phyloP scores from a whole-genome alignment of 2,113 vertebrate species.

The Neopipo cinnamomea region DNA sequence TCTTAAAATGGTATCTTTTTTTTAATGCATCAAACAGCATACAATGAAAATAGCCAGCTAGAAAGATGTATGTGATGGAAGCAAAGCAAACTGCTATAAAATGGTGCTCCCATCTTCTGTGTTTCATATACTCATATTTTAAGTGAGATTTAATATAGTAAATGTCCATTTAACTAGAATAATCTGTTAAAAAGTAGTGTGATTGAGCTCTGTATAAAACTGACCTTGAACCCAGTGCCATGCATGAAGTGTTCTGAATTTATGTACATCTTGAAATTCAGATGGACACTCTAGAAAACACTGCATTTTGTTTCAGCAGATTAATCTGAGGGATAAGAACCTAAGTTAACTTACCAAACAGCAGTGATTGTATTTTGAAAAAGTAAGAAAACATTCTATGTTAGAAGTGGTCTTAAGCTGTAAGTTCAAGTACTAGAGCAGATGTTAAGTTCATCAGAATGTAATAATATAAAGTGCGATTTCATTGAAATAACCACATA shows the following conservation, averaged over 20 bases:
- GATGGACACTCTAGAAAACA: not conserved
- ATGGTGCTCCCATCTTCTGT: not conserved
- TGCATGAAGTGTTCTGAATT: not conserved
- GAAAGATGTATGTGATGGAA: not conserved
- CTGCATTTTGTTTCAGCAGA: not conserved
- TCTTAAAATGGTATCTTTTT: not conserved
- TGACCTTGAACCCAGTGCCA: not conserved
- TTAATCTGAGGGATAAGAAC: not conserved
- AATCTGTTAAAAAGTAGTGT: not conserved
- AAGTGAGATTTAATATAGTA: not conserved
- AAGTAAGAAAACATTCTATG: not conserved
- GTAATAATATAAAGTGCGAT: not conserved
- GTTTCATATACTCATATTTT: not conserved
- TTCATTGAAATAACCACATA: not conserved
- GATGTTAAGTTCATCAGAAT: not conserved
- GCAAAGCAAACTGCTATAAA: not conserved
- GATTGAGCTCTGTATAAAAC: not conserved
- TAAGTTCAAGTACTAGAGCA: not conserved
- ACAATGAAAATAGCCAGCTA: not conserved
- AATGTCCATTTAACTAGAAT: not conserved
- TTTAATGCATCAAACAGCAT: rapidly evolving
- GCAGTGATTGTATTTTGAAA: not conserved
- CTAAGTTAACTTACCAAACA: not conserved
- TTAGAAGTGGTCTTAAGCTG: not conserved
- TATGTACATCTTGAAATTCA: not conserved